Conservation (phyloP, 2,888 invertebrate genomes). For the Dynastes hyllus region DNA sequence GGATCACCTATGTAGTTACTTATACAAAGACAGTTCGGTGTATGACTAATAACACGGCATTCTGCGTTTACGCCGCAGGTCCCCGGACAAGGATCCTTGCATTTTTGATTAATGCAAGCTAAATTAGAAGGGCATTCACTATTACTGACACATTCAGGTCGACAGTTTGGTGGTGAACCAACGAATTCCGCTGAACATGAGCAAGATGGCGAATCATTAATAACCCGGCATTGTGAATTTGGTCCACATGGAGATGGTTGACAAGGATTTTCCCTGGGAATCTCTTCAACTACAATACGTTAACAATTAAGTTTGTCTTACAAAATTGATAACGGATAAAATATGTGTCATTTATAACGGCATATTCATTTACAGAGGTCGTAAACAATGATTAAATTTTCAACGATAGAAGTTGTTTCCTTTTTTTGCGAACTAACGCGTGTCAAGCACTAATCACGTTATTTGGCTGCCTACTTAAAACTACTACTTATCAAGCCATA, state of each 20-base stretch:
- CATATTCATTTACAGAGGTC: too few species aligned
- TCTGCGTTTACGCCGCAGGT: constrained; percentile 82
- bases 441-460: too few species aligned
- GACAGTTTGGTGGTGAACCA: constrained; percentile 81
- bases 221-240: constrained; percentile 77
- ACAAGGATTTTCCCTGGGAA: constrained; percentile 72
- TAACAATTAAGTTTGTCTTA: constrained; percentile 11
- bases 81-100: constrained; percentile 82
- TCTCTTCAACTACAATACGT: constrained; percentile 36
- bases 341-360: too few species aligned
- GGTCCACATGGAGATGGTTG: constrained; percentile 80
- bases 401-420: too few species aligned
- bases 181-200: constrained; percentile 80
- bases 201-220: constrained; percentile 79
- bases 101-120: constrained; percentile 83
- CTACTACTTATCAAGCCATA: too few species aligned
- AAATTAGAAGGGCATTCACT: constrained; percentile 80
- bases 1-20: constrained; percentile 81
- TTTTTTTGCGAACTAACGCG: too few species aligned
- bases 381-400: too few species aligned
- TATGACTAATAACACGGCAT: constrained; percentile 84
- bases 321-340: not conserved
- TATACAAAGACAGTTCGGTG: constrained; percentile 80
- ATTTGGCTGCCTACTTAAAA: too few species aligned
- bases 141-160: constrained; percentile 83